Base-by-base conservation (phyloP, 2,888 invertebrate species). In the Dendrolimus houi region DNA sequence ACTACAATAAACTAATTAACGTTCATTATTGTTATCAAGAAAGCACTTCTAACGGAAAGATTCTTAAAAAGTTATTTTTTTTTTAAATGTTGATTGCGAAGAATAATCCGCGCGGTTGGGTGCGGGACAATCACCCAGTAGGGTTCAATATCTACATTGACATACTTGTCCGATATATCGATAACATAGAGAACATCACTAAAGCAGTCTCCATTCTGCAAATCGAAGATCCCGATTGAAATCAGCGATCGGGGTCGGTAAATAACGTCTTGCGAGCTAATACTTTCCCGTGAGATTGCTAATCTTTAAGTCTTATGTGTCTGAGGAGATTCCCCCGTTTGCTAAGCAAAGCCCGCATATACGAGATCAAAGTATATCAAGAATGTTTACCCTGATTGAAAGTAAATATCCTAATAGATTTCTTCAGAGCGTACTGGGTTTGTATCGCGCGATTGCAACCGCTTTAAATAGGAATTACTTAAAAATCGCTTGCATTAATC, bases 201-300 rank as follows among this genome's bases (percentile, higher is more conserved):
- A 74, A 64, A 71, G 65, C 68, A 29, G 69, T 69, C 47, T 68
- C 65, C 66, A 68, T 66, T 76, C 72, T 75, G 82, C 80, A 81
- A 82, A 86, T 85, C 81, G 83, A 81, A 83, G 75, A 55, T 69
- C 69, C 67, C 82, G 84, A 87, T 87, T 86, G 86, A 83, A 88
- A 87, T 85, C 85, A 85, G 81, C 67, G 75, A 64, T 61, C 64
- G 64, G 78, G 77, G 72, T 83, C 76, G 72, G 87, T 86, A 88
- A 88, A 88, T 86, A 87, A 74, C 82, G 80, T 81, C 82, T 84
- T 75, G 74, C 70, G 75, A 81, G 79, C 82, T 87, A 87, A 87
- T 87, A 87, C 87, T 87, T 87, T 85, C 81, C 71, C 78, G 72
- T 67, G 80, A 79, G 83, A 86, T 85, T 81, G 84, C 81, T 87